Evolutionary conservation across 2,888 invertebrate species (phyloP).

Genomic region (Selenia dentaria): DNA sequence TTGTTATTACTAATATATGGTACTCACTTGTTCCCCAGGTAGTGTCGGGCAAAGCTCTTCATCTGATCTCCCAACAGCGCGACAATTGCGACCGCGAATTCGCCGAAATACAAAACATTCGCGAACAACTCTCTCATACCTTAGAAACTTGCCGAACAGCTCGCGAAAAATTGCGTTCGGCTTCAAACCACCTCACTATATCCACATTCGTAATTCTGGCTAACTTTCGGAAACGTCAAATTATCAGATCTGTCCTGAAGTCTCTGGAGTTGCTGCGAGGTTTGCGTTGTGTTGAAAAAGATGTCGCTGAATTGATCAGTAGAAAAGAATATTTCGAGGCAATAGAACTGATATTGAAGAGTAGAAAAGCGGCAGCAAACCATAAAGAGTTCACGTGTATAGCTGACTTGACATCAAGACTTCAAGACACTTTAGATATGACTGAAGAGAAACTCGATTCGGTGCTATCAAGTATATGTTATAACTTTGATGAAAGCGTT

Average conservation of each 20-base stretch:
- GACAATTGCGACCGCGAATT: conserved; percentile 94
- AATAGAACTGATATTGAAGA: conserved; percentile 94
- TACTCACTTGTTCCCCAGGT: too few species aligned
- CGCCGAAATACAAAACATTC: conserved; percentile 88
- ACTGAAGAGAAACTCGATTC: conserved; percentile 96
- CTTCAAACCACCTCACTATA: conserved; percentile 92
- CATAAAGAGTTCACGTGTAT: conserved; percentile 97
- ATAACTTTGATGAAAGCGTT: conserved; percentile 90
- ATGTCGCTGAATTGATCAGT: conserved; percentile 91
- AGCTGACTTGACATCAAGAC: conserved; percentile 92
- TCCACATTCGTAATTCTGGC: conserved; percentile 95
- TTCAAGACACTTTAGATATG: conserved; percentile 95
- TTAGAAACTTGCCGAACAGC: conserved; percentile 89
- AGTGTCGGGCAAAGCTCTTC: conserved; percentile 96
- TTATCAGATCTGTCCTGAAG: conserved; percentile 91
- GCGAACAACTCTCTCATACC: conserved; percentile 88
- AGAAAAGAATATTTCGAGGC: conserved; percentile 95
- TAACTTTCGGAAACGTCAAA: conserved; percentile 95
- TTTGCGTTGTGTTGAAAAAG: conserved; percentile 92
- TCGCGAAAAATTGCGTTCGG: conserved; percentile 88
- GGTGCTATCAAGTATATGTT: conserved; percentile 91
- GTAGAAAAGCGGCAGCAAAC: conserved; percentile 92
- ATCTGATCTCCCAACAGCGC: conserved; percentile 96
- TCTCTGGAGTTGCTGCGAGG: conserved; percentile 84
- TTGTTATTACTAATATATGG: too few species aligned